These are phyloP conservation scores for Pseudomyrmex flavicornis DNA, from an alignment of 1,140 invertebrate species.

Conservation along the genomic window DNA sequence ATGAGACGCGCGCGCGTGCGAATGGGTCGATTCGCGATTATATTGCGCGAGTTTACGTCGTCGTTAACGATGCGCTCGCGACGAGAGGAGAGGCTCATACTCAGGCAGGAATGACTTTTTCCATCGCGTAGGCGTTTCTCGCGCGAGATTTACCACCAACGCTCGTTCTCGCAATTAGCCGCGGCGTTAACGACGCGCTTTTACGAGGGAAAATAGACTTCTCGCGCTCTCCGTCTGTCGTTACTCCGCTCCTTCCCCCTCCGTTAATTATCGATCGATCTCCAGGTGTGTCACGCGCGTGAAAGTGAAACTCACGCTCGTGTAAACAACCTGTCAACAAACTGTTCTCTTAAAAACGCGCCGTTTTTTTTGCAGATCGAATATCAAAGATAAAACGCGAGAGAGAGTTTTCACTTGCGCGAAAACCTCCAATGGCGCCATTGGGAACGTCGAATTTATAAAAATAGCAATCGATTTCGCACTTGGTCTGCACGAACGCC, in stretches of 20 bases:
- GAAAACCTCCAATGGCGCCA: too few relatives aligned
- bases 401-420: too few relatives aligned
- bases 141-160: constrained; percentile 20
- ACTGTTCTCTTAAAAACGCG: not conserved
- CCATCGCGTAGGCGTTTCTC: constrained; percentile 27
- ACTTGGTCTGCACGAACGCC: too few relatives aligned
- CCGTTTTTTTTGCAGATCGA: too few relatives aligned
- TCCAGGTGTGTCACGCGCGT: not conserved
- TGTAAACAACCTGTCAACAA: not conserved
- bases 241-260: too few relatives aligned
- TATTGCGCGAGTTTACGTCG: too few relatives aligned
- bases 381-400: too few relatives aligned
- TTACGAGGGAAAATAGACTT: not conserved
- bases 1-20: constrained; percentile 18
- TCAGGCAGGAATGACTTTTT: constrained; percentile 22
- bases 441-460: too few relatives aligned
- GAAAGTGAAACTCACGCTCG: constrained; percentile 24
- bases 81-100: not conserved
- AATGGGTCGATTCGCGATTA: constrained; percentile 3
- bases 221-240: not conserved
- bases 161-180: constrained; percentile 32
- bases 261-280: constrained; percentile 33
- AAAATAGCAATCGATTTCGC: too few relatives aligned
- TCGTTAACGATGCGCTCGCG: not conserved
- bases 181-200: constrained; percentile 9